Evolutionary conservation across 2,113 vertebrate genomes (phyloP).

Genomic region (Nothoprocta perdicaria): DNA sequence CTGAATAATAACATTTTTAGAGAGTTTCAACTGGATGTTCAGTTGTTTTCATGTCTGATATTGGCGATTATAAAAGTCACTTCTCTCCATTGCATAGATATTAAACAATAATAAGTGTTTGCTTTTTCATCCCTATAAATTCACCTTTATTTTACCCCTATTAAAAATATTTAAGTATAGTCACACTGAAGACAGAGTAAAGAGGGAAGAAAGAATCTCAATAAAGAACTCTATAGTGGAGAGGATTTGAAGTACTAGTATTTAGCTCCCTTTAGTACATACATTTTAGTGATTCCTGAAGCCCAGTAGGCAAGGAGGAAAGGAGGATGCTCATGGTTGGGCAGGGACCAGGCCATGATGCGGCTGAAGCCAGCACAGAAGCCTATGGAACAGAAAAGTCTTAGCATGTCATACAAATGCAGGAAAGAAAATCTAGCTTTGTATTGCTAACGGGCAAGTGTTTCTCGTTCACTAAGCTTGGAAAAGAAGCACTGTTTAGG

Average conservation of each 20-base stretch:
- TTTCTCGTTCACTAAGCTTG: background rate
- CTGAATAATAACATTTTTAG: background rate
- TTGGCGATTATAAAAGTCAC: background rate
- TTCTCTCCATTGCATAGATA: background rate
- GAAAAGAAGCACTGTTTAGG: background rate
- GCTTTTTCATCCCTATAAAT: background rate
- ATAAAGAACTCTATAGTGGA: background rate
- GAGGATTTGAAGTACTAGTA: background rate
- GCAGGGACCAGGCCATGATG: background rate
- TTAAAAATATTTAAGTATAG: background rate
- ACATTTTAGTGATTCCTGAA: background rate
- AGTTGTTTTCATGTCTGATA: background rate
- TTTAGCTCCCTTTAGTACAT: background rate
- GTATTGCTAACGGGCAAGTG: background rate
- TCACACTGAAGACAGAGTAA: background rate
- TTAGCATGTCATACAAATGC: background rate
- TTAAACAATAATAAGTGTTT: background rate
- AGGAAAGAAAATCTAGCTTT: background rate
- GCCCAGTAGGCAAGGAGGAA: background rate
- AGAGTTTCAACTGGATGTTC: background rate
- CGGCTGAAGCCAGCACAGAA: background rate
- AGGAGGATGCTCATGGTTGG: background rate
- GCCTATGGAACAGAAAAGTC: background rate
- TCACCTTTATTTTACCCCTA: background rate
- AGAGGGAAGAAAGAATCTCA: background rate